Evolutionary conservation across 2,113 vertebrate species (phyloP).

Genomic region (Collichthys lucidus): DNA sequence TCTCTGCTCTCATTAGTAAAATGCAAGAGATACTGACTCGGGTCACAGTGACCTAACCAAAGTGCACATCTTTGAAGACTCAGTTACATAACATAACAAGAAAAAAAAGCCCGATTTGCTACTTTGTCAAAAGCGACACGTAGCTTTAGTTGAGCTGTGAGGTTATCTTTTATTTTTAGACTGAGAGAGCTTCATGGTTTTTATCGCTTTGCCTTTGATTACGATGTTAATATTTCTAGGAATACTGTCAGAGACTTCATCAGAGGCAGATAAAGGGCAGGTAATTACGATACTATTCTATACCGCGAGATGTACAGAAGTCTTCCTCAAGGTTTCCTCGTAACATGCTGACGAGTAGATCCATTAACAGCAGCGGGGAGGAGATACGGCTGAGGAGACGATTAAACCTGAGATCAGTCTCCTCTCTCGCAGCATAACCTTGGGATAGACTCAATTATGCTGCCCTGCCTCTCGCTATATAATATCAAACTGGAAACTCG

Average conservation of each 20-base stretch:
- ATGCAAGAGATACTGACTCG: background rate
- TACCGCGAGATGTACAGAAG: constrained; percentile 6
- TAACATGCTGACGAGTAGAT: constrained; percentile 36
- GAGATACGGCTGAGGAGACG: constrained; percentile 27
- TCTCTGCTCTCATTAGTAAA: constrained; percentile 33
- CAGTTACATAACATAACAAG: background rate
- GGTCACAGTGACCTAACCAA: background rate
- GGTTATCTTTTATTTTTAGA: background rate
- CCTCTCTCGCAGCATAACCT: constrained; percentile 53
- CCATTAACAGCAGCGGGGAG: constrained; percentile 24
- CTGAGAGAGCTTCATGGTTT: background rate
- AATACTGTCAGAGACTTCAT: constrained; percentile 6
- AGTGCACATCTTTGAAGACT: background rate
- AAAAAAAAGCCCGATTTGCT: background rate
- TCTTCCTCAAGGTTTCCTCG: constrained; percentile 13
- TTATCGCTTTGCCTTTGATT: background rate
- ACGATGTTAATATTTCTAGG: background rate
- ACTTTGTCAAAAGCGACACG: background rate
- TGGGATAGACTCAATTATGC: constrained; percentile 44
- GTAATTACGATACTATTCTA: constrained; percentile 2
- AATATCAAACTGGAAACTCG: constrained; percentile 42
- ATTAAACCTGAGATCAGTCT: constrained; percentile 60
- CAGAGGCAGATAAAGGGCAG: background rate
- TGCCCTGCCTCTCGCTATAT: background rate
- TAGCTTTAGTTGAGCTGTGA: background rate